Conservation (phyloP, 2,888 invertebrate genomes). For the Ophion obscuratus region DNA sequence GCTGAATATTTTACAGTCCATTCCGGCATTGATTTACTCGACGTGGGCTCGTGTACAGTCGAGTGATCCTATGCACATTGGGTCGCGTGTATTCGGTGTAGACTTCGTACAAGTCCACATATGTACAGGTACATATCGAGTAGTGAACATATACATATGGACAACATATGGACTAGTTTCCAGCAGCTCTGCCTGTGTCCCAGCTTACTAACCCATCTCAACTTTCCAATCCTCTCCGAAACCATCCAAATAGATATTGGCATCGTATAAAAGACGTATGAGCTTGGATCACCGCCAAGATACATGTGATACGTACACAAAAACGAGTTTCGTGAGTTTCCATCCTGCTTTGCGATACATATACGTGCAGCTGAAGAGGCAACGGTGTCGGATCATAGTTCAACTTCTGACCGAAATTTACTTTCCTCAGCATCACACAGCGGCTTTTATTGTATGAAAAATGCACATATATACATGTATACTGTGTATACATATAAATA, state of each 20-base stretch:
- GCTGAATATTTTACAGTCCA: conserved; percentile 65
- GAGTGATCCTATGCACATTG: conserved; percentile 44
- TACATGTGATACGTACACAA: conserved; percentile 45
- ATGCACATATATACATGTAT: no score
- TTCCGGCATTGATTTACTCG: conserved; percentile 62
- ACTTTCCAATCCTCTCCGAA: conserved; percentile 53
- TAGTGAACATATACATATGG: conserved; percentile 14
- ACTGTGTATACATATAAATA: no score
- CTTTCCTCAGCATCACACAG: neutral
- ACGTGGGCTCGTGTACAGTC: conserved; percentile 12
- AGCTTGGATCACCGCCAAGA: conserved; percentile 62
- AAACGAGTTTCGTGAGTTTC: conserved; percentile 39
- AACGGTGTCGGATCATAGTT: conserved; percentile 21
- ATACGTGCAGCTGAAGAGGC: conserved; percentile 16
- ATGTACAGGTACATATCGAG: neutral
- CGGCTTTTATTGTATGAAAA: no score
- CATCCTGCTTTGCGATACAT: conserved; percentile 33
- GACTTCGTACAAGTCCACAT: conserved; percentile 7
- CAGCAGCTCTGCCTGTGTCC: conserved; percentile 17
- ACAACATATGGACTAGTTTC: conserved; percentile 64
- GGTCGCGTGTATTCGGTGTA: conserved; percentile 41
- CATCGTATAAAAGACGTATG: conserved; percentile 48
- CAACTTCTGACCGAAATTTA: conserved; percentile 22
- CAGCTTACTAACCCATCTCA: conserved; percentile 52
- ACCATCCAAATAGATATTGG: conserved; percentile 66